Percentiles rank a stretch among this genome's conserved stretches.
phyloP scores from a whole-genome alignment of 1,140 invertebrate genomes.

The Leptinotarsa undecemlineata region DNA sequence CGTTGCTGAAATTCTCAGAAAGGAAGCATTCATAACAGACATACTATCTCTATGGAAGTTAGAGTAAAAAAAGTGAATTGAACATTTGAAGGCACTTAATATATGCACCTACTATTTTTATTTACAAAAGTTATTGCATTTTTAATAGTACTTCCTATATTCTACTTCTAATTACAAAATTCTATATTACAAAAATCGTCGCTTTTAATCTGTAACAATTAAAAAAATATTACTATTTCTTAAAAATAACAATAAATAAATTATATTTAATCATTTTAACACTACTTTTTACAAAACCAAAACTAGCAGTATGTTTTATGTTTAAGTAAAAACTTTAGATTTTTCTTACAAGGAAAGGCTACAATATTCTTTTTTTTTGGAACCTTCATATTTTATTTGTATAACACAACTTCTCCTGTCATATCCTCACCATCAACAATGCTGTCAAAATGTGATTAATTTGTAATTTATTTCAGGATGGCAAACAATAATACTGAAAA shows the following conservation, averaged over 20 bases:
- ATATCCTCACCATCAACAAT: too few relatives aligned
- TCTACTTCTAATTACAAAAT: conserved; percentile 27
- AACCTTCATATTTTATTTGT: too few relatives aligned
- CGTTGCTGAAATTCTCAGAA: background rate
- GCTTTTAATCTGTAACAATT: conserved; percentile 20
- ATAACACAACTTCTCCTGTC: too few relatives aligned
- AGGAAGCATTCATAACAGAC: conserved; percentile 2
- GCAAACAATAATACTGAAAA: background rate
- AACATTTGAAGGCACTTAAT: conserved; percentile 26
- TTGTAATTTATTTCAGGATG: too few relatives aligned
- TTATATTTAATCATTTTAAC: conserved; percentile 27
- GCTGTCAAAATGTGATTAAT: too few relatives aligned
- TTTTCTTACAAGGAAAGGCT: background rate
- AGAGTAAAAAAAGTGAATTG: conserved; percentile 10
- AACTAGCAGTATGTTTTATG: background rate
- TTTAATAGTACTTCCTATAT: conserved; percentile 16
- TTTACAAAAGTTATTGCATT: conserved; percentile 28
- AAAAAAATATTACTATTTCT: conserved; percentile 29
- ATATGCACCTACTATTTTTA: conserved; percentile 26
- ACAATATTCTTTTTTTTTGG: too few relatives aligned
- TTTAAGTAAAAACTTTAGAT: conserved; percentile 9
- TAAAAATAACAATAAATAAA: conserved; percentile 33
- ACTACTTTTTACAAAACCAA: conserved; percentile 26
- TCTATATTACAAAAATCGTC: conserved; percentile 26
- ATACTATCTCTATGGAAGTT: conserved; percentile 7